Conservation (phyloP, 2,888 invertebrate species). For the Aphelenchoides bicaudatus region DNA sequence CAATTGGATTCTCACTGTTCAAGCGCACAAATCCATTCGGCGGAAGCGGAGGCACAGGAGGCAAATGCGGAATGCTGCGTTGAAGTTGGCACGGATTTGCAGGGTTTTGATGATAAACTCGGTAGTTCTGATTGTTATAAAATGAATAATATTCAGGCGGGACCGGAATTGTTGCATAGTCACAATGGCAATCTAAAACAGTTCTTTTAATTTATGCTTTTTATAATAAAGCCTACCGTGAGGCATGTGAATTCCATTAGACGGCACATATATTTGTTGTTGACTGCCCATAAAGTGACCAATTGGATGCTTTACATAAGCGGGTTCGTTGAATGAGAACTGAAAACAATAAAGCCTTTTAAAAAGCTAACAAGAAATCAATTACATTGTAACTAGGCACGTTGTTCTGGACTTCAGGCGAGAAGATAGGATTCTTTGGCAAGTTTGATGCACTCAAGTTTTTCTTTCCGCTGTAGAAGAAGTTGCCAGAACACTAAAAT, state of each 20-base stretch:
- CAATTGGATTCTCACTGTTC: neutral
- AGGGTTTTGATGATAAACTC: neutral
- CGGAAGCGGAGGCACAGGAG: constrained; percentile 4
- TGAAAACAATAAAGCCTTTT: constrained; percentile 6
- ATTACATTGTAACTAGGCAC: neutral
- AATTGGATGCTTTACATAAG: neutral
- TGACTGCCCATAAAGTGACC: neutral
- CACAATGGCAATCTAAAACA: no score
- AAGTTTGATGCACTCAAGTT: neutral
- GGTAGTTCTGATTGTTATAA: neutral
- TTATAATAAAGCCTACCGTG: no score
- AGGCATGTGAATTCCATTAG: no score
- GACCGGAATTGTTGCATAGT: constrained; percentile 20
- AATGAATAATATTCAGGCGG: neutral
- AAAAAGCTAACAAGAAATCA: no score
- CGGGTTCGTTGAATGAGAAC: constrained; percentile 5
- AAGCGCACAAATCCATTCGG: neutral
- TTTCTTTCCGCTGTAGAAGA: neutral
- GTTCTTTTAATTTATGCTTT: no score
- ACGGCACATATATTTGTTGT: constrained; percentile 4
- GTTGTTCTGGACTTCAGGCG: constrained; percentile 5
- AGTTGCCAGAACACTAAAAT: neutral
- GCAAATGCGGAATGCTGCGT: no score
- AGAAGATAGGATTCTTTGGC: constrained; percentile 13
- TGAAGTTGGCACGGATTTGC: neutral